Conservation (phyloP, 2,888 invertebrate genomes). For the Brenthis hecate region DNA sequence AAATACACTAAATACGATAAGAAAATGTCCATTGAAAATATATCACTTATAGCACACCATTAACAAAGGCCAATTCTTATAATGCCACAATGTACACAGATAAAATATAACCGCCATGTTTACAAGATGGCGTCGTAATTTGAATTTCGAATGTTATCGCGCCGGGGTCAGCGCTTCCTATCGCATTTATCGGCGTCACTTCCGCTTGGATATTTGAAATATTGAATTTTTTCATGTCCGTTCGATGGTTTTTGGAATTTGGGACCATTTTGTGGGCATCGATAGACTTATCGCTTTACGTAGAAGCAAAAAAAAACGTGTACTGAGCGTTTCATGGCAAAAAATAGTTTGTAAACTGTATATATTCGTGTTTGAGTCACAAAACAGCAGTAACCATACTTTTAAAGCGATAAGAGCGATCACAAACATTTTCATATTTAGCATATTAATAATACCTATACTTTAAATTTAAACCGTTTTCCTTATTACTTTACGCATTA, state of each 20-base stretch:
- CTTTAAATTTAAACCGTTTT: no score
- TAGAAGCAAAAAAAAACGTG: conserved; percentile 6
- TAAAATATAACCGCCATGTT: conserved; percentile 46
- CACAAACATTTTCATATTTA: no score
- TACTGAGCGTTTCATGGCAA: background rate
- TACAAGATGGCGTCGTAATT: conserved; percentile 56
- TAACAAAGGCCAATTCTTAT: conserved; percentile 20
- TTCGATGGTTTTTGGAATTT: conserved; percentile 9
- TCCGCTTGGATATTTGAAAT: conserved; percentile 61
- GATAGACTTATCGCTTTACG: conserved; percentile 22
- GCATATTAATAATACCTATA: no score
- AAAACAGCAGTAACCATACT: background rate
- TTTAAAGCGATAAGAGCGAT: background rate
- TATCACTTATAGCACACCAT: conserved; percentile 7
- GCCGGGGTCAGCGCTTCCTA: conserved; percentile 70
- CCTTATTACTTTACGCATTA: no score
- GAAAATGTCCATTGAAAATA: conserved; percentile 6
- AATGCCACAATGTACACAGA: conserved; percentile 33
- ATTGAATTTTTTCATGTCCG: conserved; percentile 45
- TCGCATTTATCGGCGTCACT: conserved; percentile 58
- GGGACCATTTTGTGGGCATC: conserved; percentile 13
- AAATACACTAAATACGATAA: background rate
- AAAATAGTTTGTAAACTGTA: background rate
- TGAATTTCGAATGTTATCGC: conserved; percentile 61
- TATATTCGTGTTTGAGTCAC: background rate